Evolutionary conservation across 2,888 invertebrate genomes (phyloP).

Genomic region (Xestia rhomboidea): DNA sequence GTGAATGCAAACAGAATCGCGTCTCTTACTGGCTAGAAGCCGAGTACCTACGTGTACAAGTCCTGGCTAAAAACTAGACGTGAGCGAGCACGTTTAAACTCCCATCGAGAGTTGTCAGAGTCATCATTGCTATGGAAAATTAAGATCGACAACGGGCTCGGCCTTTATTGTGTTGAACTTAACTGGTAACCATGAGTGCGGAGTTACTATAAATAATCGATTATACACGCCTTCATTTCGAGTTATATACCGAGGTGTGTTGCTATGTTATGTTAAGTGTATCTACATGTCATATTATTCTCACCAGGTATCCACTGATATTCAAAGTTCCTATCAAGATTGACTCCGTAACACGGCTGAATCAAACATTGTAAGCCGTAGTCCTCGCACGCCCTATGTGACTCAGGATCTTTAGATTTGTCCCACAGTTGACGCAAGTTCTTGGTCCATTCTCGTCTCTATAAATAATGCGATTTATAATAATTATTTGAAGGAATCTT

Average conservation of each 20-base stretch:
- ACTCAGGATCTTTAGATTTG: conserved; percentile 76
- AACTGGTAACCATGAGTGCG: background rate
- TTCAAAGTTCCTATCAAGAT: conserved; percentile 87
- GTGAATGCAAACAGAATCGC: background rate
- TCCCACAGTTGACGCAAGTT: conserved; percentile 86
- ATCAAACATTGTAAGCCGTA: conserved; percentile 82
- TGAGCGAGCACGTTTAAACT: background rate
- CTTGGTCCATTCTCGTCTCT: conserved; percentile 86
- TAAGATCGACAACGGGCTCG: background rate
- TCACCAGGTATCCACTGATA: conserved; percentile 88
- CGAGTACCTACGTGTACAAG: background rate
- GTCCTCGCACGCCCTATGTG: conserved; percentile 76
- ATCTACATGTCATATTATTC: conserved; percentile 48
- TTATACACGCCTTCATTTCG: background rate
- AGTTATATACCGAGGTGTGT: background rate
- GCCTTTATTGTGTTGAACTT: background rate
- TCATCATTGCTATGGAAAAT: background rate
- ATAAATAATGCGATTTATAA: conserved; percentile 1
- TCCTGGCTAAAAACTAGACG: background rate
- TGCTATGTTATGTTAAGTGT: background rate
- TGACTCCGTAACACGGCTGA: conserved; percentile 85
- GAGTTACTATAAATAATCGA: background rate
- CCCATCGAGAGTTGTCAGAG: background rate
- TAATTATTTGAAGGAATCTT: background rate
- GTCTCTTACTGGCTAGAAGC: background rate